A percentile compares a stretch with the other conserved stretches of the same genome.
Evolutionary conservation across 2,113 vertebrate species (phyloP).

Genomic region (Plestiodon gilberti): DNA sequence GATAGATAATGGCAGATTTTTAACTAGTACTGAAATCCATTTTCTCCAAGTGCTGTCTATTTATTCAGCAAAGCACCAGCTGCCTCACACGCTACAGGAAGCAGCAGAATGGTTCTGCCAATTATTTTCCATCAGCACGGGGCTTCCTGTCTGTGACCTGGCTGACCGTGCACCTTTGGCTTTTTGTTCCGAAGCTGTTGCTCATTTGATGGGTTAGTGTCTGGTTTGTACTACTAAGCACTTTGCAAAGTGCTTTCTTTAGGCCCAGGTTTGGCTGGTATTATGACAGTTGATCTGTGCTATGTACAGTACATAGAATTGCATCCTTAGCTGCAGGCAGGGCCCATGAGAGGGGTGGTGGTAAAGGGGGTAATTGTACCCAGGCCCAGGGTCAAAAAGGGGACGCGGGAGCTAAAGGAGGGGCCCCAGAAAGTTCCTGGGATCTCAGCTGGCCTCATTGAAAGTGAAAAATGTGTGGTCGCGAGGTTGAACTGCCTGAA

Average conservation of each 20-base stretch:
- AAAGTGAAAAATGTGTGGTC: too few species aligned
- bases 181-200: background rate
- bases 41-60: slow-evolving; percentile 8
- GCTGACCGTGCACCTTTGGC: background rate
- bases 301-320: background rate
- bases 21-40: background rate
- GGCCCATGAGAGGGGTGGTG: too few species aligned
- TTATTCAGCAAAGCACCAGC: background rate
- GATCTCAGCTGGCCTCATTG: background rate
- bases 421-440: background rate
- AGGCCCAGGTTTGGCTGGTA: background rate
- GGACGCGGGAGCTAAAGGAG: too few species aligned
- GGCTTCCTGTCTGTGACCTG: background rate
- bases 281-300: background rate
- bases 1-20: background rate
- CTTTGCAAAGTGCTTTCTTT: background rate
- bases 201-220: background rate
- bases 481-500: too few species aligned
- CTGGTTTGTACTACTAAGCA: background rate
- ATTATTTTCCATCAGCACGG: background rate
- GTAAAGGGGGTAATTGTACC: too few species aligned
- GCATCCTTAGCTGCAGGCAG: background rate
- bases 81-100: background rate
- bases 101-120: background rate
- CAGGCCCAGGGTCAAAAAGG: too few species aligned